These are phyloP conservation scores for Diorhabda carinulata DNA, from an alignment of 1,140 invertebrate species.

Conservation along the genomic window DNA sequence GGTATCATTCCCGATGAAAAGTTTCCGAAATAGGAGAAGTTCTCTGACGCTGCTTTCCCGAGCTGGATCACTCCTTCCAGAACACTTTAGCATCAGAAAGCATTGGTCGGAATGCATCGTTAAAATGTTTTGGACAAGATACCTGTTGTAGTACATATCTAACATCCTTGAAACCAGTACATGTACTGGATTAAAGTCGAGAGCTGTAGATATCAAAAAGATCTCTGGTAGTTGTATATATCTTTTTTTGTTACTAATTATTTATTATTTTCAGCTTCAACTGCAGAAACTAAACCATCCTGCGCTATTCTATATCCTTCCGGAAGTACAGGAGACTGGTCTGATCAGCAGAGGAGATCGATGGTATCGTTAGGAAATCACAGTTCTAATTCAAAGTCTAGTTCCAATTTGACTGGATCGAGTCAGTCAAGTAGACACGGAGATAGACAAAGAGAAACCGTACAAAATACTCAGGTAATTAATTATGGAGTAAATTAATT, in stretches of 20 bases:
- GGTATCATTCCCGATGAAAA: no score
- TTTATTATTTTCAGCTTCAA: slow-evolving; percentile 50
- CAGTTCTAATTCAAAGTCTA: slow-evolving; percentile 68
- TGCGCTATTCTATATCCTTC: slow-evolving; percentile 59
- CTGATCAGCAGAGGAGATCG: slow-evolving; percentile 65
- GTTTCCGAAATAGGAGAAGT: no score
- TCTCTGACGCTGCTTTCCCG: no score
- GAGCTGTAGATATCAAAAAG: no score
- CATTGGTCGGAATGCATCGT: no score
- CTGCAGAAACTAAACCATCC: slow-evolving; percentile 66
- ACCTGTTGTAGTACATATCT: no score
- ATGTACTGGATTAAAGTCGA: no score
- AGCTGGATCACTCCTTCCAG: no score
- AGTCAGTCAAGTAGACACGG: slow-evolving; percentile 47
- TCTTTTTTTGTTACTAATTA: not conserved
- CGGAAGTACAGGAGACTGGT: slow-evolving; percentile 53
- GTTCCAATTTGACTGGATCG: slow-evolving; percentile 62
- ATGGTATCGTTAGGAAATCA: slow-evolving; percentile 67
- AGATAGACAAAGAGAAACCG: slow-evolving; percentile 38
- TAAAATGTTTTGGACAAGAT: no score
- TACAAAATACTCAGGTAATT: slow-evolving; percentile 34
- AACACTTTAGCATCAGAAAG: no score
- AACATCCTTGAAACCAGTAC: no score
- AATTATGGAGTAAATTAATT: not conserved
- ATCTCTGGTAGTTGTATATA: no score